A percentile compares a stretch with the other conserved stretches of the same genome.
phyloP scores from a whole-genome alignment of 2,797 vertebrate genomes.

The Masticophis lateralis region DNA sequence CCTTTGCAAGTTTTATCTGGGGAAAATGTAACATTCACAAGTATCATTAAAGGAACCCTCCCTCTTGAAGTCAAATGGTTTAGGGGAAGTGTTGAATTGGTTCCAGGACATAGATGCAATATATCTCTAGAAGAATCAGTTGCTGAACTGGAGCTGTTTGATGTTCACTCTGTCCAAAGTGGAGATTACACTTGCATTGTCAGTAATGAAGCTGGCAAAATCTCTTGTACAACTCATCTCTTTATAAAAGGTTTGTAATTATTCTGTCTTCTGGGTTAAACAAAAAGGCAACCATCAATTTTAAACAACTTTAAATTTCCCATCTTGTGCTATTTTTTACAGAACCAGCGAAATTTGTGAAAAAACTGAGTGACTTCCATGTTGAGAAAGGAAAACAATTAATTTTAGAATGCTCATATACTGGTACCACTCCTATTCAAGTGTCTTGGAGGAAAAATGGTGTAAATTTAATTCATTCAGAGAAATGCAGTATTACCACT shows the following conservation, averaged over 20 bases:
- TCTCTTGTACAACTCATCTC: slow-evolving; percentile 84
- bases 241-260: slow-evolving; percentile 92
- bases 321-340: slow-evolving; percentile 1
- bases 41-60: slow-evolving; percentile 85
- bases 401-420: slow-evolving; percentile 83
- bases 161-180: slow-evolving; percentile 83
- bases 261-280: neutral
- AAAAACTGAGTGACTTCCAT: slow-evolving; percentile 81
- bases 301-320: slow-evolving; percentile 4
- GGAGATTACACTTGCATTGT: slow-evolving; percentile 92
- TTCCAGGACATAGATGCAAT: slow-evolving; percentile 82
- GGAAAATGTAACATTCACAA: slow-evolving; percentile 80
- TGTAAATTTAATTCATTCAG: slow-evolving; percentile 74
- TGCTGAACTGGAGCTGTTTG: slow-evolving; percentile 84
- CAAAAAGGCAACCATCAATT: neutral
- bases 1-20: slow-evolving; percentile 88
- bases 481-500: slow-evolving; percentile 82
- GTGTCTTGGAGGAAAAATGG: slow-evolving; percentile 91
- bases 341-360: slow-evolving; percentile 86
- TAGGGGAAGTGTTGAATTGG: slow-evolving; percentile 87
- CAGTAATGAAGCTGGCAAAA: slow-evolving; percentile 92
- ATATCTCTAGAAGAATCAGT: slow-evolving; percentile 86
- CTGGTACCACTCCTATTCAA: slow-evolving; percentile 83
- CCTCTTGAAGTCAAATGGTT: slow-evolving; percentile 92
- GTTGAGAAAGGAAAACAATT: slow-evolving; percentile 75